phyloP scores from a whole-genome alignment of 2,888 invertebrate genomes.

The Callyntrura sp. region DNA sequence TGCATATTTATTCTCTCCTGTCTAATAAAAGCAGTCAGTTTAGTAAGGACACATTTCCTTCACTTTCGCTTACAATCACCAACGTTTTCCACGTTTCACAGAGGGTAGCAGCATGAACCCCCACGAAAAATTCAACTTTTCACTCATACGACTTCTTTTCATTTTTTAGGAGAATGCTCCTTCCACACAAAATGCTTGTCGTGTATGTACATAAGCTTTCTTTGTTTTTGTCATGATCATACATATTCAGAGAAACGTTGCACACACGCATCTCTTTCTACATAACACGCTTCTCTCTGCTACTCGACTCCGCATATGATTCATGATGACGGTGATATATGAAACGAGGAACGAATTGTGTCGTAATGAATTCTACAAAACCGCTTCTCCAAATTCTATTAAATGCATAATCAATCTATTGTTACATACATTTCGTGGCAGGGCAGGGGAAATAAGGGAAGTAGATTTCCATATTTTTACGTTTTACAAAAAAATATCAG shows the following conservation, averaged over 20 bases:
- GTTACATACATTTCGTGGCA: not conserved
- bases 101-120: not conserved
- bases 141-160: constrained; percentile 51
- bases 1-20: constrained; percentile 40
- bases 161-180: not conserved
- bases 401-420: constrained; percentile 64
- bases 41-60: constrained; percentile 57
- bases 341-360: not conserved
- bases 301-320: not conserved
- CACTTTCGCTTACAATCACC: constrained; percentile 54
- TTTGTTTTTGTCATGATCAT: not conserved
- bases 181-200: not conserved
- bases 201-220: not conserved
- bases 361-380: not conserved
- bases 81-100: not conserved
- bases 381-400: constrained; percentile 54
- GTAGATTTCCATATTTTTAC: constrained; percentile 57
- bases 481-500: constrained; percentile 16
- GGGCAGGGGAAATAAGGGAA: constrained; percentile 38
- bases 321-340: constrained; percentile 29
- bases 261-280: not conserved
- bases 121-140: constrained; percentile 38
- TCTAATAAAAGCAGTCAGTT: constrained; percentile 44
- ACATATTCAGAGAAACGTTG: not conserved
- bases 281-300: not conserved